Evolutionary conservation across 2,797 vertebrate genomes (phyloP).

Genomic region (Microtus californicus): DNA sequence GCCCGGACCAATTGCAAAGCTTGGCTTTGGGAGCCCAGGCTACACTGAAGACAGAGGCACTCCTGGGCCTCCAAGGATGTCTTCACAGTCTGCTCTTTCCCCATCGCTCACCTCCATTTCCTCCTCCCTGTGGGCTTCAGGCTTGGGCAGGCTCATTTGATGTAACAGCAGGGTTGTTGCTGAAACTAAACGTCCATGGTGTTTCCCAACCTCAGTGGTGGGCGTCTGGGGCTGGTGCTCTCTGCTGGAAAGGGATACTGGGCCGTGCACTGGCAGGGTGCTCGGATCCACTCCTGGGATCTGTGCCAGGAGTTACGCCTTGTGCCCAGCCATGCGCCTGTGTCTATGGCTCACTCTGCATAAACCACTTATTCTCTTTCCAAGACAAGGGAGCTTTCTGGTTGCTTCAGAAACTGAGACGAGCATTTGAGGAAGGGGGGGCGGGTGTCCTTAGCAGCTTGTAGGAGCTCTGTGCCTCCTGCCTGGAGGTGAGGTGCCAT

Average conservation of each 20-base stretch:
- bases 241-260: neutral
- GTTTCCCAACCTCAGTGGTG: neutral
- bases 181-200: neutral
- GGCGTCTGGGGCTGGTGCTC: neutral
- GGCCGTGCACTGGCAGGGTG: fast-evolving
- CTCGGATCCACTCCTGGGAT: neutral
- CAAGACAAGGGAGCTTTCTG: neutral
- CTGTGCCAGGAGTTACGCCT: neutral
- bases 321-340: neutral
- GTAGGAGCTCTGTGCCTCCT: no score
- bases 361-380: neutral
- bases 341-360: no score
- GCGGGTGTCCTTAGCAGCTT: no score
- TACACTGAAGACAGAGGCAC: neutral
- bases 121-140: neutral
- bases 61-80: neutral
- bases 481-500: neutral
- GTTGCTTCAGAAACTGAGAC: neutral
- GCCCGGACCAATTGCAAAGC: neutral
- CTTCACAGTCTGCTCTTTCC: neutral
- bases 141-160: neutral
- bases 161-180: no score
- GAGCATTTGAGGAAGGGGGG: neutral
- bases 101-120: neutral
- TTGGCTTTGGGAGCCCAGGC: neutral